These are phyloP conservation scores for Erethizon dorsatum DNA, from an alignment of 2,797 vertebrate genomes.

Conservation along the genomic window DNA sequence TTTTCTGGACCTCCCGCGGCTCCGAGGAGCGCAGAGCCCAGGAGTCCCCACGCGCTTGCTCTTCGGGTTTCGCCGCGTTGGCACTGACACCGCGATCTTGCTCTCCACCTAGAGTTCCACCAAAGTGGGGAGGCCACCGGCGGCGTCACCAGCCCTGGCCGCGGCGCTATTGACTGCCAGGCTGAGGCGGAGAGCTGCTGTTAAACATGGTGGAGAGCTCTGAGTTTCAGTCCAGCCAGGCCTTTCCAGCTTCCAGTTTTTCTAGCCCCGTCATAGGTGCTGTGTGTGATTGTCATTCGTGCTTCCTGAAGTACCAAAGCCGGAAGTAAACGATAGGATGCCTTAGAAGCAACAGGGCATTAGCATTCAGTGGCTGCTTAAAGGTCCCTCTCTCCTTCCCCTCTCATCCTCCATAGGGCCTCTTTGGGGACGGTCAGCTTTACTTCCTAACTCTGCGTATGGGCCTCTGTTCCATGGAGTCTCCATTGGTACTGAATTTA, in stretches of 20 bases:
- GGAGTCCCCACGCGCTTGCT: slow-evolving; percentile 74
- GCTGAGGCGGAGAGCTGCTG: slow-evolving; percentile 59
- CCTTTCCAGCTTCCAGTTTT: slow-evolving; percentile 3
- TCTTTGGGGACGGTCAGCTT: slow-evolving; percentile 34
- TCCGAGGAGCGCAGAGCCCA: slow-evolving; percentile 63
- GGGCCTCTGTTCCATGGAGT: slow-evolving; percentile 3
- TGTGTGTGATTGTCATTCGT: neutral
- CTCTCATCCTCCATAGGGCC: neutral
- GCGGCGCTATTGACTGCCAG: slow-evolving; percentile 77
- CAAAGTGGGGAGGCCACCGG: slow-evolving; percentile 50
- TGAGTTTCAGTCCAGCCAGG: slow-evolving; percentile 57
- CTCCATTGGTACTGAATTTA: slow-evolving; percentile 8
- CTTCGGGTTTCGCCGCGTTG: slow-evolving; percentile 75
- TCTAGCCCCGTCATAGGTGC: slow-evolving; percentile 34
- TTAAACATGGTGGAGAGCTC: slow-evolving; percentile 74
- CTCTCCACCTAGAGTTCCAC: slow-evolving; percentile 63
- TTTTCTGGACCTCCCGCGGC: slow-evolving; percentile 82
- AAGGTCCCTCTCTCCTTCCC: neutral
- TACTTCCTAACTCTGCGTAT: neutral
- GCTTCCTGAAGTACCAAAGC: neutral
- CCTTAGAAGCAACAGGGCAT: neutral
- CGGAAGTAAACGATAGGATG: neutral
- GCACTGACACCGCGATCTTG: slow-evolving; percentile 52
- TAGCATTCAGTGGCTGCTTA: neutral
- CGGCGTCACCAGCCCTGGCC: slow-evolving; percentile 71